phyloP scores from a whole-genome alignment of 2,888 invertebrate genomes.

The Tipula unca region DNA sequence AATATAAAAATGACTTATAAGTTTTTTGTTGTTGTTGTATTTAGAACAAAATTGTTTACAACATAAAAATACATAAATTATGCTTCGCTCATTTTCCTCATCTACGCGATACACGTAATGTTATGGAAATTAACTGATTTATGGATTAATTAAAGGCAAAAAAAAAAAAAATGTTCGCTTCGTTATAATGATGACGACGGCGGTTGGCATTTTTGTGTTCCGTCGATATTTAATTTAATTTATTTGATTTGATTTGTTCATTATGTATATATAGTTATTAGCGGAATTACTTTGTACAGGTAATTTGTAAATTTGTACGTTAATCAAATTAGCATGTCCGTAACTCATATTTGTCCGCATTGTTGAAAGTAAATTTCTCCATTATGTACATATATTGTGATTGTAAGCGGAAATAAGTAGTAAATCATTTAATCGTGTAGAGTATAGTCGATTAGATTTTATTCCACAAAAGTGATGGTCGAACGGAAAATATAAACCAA shows the following conservation, averaged over 20 bases:
- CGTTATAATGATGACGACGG: not conserved
- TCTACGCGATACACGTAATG: not conserved
- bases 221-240: not conserved
- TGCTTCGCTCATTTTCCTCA: not conserved
- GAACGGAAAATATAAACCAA: too few relatives aligned
- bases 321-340: not conserved
- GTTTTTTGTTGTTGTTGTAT: not conserved
- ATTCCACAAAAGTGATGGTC: too few relatives aligned
- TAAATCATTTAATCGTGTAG: too few relatives aligned
- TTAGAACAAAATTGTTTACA: not conserved
- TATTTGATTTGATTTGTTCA: not conserved
- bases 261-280: not conserved
- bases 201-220: not conserved
- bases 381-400: too few relatives aligned
- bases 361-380: too few relatives aligned
- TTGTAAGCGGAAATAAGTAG: too few relatives aligned
- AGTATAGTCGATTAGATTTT: too few relatives aligned
- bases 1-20: not conserved
- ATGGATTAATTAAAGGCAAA: not conserved
- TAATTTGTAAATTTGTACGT: not conserved
- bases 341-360: not conserved
- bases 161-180: not conserved
- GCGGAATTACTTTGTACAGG: not conserved
- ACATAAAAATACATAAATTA: not conserved
- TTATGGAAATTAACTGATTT: constrained; percentile 9